Evolutionary conservation across 2,888 invertebrate genomes (phyloP), one percentile per base, ranked within the genome.

Genomic region (Orthonychiurus folsomi): DNA sequence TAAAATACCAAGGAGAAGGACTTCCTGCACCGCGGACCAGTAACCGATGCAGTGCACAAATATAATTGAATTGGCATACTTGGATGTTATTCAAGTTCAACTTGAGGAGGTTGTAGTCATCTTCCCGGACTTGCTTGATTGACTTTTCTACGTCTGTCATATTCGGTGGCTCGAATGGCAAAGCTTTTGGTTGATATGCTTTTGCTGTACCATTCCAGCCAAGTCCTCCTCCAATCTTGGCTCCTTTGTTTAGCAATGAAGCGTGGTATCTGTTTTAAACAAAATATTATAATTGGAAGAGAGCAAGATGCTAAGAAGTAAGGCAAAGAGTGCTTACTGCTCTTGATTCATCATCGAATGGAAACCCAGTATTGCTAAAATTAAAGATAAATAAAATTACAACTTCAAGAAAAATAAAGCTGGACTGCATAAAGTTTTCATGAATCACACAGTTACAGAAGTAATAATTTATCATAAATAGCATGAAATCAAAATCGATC

Each of bases 261-360:
- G 95, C 94, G 50, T 72, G 70, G 61, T 72, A 72, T 55, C n/a
- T n/a, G n/a, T n/a, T n/a, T n/a, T n/a, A n/a, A n/a, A n/a, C n/a
- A n/a, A n/a, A n/a, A n/a, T n/a, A n/a, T n/a, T n/a, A n/a, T n/a
- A n/a, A n/a, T n/a, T n/a, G n/a, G n/a, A n/a, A n/a, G n/a, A n/a
- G n/a, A n/a, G n/a, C n/a, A n/a, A n/a, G n/a, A 81, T 97, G 95
- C 80, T 95, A 99, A 81, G n/a, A n/a, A n/a, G n/a, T n/a, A n/a
- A n/a, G n/a, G n/a, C n/a, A n/a, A n/a, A n/a, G n/a, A n/a, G n/a
- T n/a, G n/a, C n/a, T n/a, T n/a, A n/a, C n/a, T 99, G 99, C 77
- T 96, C 95, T 81, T 99, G 99, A 79, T 96, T 99, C 88, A 99
- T 91, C 93, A 99, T 96, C 68, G 96, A 96, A 81, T 99, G 97